Conservation (phyloP, 30 jellyfish, hydroid and myxozoan genomes). For the Morbakka virulenta region DNA sequence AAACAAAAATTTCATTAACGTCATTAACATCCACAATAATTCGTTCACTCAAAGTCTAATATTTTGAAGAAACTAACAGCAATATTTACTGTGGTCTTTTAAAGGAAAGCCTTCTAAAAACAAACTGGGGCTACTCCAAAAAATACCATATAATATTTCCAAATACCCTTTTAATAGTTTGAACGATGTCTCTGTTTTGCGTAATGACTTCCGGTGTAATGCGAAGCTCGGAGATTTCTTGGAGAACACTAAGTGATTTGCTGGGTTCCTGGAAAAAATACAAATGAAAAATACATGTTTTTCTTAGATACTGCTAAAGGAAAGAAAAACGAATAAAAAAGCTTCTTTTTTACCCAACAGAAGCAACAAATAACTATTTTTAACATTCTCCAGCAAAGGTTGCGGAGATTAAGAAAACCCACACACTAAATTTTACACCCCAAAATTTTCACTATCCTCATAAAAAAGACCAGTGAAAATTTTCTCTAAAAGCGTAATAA, state of each 20-base stretch:
- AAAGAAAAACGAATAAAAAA: background rate
- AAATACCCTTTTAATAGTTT: slow-evolving; percentile 86
- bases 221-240: slow-evolving; percentile 78
- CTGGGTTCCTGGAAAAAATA: slow-evolving; percentile 63
- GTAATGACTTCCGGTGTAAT: slow-evolving; percentile 74
- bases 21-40: too few relatives aligned
- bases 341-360: background rate
- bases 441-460: too few relatives aligned
- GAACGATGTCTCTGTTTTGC: slow-evolving; percentile 79
- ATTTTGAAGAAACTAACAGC: too few relatives aligned
- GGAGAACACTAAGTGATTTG: slow-evolving; percentile 64
- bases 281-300: background rate
- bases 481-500: too few relatives aligned
- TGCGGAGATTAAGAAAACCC: too few relatives aligned
- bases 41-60: too few relatives aligned
- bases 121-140: background rate
- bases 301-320: background rate
- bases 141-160: background rate
- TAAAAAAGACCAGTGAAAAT: too few relatives aligned
- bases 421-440: too few relatives aligned
- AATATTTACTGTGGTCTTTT: background rate
- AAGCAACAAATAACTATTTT: background rate
- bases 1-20: too few relatives aligned
- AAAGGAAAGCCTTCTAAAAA: background rate
- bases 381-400: background rate